These are phyloP conservation scores for Lytechinus variegatus DNA, from an alignment of 35 echinoderm and acorn worm species.

Conservation along the genomic window DNA sequence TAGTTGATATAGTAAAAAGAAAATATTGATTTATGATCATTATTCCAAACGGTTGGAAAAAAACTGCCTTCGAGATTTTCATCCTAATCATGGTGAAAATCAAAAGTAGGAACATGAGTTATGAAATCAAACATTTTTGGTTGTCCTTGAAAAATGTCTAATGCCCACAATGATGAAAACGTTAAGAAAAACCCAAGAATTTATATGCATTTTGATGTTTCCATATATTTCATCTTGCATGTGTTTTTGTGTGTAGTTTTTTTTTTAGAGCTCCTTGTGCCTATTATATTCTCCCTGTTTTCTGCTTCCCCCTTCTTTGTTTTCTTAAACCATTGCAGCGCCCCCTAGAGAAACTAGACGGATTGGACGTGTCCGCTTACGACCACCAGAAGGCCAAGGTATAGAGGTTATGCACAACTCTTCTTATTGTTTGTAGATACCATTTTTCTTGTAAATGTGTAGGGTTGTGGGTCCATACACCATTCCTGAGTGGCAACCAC, in stretches of 20 bases:
- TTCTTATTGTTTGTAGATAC: background rate
- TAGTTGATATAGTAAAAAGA: background rate
- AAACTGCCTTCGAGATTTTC: background rate
- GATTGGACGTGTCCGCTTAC: conserved; percentile 85
- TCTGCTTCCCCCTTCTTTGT: conserved; percentile 50
- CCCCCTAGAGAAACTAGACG: conserved; percentile 99
- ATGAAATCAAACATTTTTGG: background rate
- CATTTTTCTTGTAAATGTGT: background rate
- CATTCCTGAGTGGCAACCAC: background rate
- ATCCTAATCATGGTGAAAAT: background rate
- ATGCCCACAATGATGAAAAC: background rate
- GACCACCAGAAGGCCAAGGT: conserved; percentile 45
- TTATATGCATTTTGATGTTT: background rate
- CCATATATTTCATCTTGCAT: conserved; percentile 23
- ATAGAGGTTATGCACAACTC: conserved; percentile 50
- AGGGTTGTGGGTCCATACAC: background rate
- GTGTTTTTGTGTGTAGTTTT: conserved; percentile 34
- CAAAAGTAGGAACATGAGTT: background rate
- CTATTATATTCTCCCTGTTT: conserved; percentile 48
- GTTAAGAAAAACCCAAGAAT: background rate
- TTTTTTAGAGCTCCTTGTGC: conserved; percentile 28
- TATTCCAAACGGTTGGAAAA: background rate
- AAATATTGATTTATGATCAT: background rate
- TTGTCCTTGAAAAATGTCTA: background rate
- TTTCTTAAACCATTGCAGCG: conserved; percentile 70